A percentile compares a stretch with the other conserved stretches of the same genome.
Conservation (phyloP, 1,140 invertebrate genomes). For the Ceratina calcarata region DNA sequence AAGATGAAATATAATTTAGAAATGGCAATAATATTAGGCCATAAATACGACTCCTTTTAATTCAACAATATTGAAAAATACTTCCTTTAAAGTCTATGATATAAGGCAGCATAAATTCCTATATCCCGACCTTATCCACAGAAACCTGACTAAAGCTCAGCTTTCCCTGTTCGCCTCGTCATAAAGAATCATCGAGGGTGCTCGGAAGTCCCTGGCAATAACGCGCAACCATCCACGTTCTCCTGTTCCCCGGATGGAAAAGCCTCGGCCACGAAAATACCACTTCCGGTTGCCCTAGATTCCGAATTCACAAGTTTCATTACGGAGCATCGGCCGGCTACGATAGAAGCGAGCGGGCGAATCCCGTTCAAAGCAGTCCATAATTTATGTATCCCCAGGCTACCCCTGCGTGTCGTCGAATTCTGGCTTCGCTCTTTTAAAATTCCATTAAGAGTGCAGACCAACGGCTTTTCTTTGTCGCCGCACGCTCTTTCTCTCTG, state of each 20-base stretch:
- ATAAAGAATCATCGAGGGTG: background rate
- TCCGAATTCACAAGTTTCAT: slow-evolving; percentile 61
- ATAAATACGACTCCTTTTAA: no score
- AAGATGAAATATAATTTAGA: background rate
- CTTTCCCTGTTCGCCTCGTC: background rate
- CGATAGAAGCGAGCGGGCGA: slow-evolving; percentile 33
- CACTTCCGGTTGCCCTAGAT: slow-evolving; percentile 67
- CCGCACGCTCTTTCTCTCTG: slow-evolving; percentile 15
- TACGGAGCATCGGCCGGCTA: slow-evolving; percentile 33
- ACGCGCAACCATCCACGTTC: slow-evolving; percentile 29
- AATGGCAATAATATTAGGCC: background rate
- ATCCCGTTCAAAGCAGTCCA: slow-evolving; percentile 65
- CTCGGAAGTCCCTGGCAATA: slow-evolving; percentile 29
- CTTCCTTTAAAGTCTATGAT: no score
- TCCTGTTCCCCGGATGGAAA: slow-evolving; percentile 52
- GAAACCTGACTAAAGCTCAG: background rate
- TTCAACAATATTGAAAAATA: no score
- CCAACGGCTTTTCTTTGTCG: slow-evolving; percentile 46
- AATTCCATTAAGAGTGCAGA: slow-evolving; percentile 65
- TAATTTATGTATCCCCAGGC: slow-evolving; percentile 63
- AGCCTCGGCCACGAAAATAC: slow-evolving; percentile 64
- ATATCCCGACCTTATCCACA: background rate
- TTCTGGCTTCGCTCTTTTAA: slow-evolving; percentile 60
- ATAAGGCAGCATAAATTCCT: background rate
- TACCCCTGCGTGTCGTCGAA: slow-evolving; percentile 46